Evolutionary conservation across 2,113 vertebrate species (phyloP), one percentile per base, ranked within the genome.

Genomic region (Myiozetetes cayanensis): DNA sequence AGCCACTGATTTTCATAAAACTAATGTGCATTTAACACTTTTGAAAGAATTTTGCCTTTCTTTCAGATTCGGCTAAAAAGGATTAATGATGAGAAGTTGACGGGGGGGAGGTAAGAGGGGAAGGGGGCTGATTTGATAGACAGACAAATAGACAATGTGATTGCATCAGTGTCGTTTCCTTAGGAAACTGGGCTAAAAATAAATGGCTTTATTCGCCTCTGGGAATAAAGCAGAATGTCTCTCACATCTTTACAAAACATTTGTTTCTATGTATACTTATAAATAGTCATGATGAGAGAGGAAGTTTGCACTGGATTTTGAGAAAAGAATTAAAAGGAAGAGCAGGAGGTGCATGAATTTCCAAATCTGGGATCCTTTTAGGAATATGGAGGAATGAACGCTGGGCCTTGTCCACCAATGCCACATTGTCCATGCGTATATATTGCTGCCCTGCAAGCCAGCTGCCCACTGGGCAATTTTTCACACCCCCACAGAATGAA

Each of bases 151-250:
- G 96, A 97, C 96, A 97, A 97, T 97, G 93, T 75, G 89, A 93
- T 94, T 96, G 89, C 96, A 97, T 96, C 96, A 94, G 76, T 95
- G 86, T 75, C 89, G 81, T 95, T 97, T 97, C 96, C 96, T 94
- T 94, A 97, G 96, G 96, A 97, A 97, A 94, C 94, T 23, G 31
- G 80, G 35, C 91, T 97, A 97, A 97, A 97, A 97, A 96, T 95
- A 96, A 93, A 97, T 91, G 76, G 61, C 92, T 95, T 92, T 94
- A 89, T 95, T 92, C 86, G 70, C 95, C 44, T 30, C 61, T 72
- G 95, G 65, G 96, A 97, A 89, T 95, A 92, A 97, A 94, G 83
- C 79, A 96, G 91, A 96, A 97, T 92, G 95, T 44, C 89, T 95
- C 95, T 96, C 90, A 93, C 88, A 93, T 95, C 94, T 97, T 97